Base-by-base conservation (phyloP, 2,888 invertebrate genomes). In the Melipona bicolor region DNA sequence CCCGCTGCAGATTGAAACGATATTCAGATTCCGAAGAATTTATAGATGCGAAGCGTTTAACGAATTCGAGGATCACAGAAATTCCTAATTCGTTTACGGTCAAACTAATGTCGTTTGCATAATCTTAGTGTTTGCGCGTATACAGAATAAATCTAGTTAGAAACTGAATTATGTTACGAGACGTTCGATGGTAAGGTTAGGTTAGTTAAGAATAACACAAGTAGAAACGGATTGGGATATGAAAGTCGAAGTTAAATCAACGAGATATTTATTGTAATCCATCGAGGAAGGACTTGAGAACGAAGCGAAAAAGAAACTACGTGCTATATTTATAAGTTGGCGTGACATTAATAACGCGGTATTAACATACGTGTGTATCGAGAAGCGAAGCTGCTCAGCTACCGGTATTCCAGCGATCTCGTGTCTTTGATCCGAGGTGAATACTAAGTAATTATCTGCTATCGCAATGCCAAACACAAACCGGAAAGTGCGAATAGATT, bases 61-160 rank as follows among this genome's bases (percentile, higher is more conserved):
- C 67, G 32, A 32, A 64, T 4, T 61, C 19, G 11, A 21, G 6
- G 43, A 24, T n/a, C 21, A 1, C 27, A n/a, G 17, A 36, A 27
- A 43, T 71, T 27, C 19, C 24, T 36, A 70, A 56, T 70, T 70
- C 56, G 13, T 56, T 70, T 56, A 70, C 11, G n/a, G n/a, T 1
- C 21, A 17, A 36, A 21, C 36, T 56, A 70, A 70, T n/a, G 15
- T 1, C 5, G 43, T 71, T 72, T 50, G 27, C 21, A 19, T 61
- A 61, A 32, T 49, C 9, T 15, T 49, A 27, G 21, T 72, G 21
- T 9, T 61, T 4, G 11, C 21, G 21, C 15, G 27, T 27, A 21
- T 27, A 15, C 3, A 65, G n/a, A 17, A 17, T 11, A 69, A 69
- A 52, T 15, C 19, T 50, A 43, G 19, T 61, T 21, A 49, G 2